Base-by-base conservation (phyloP, 1,140 invertebrate species). In the Hestina assimilis region DNA sequence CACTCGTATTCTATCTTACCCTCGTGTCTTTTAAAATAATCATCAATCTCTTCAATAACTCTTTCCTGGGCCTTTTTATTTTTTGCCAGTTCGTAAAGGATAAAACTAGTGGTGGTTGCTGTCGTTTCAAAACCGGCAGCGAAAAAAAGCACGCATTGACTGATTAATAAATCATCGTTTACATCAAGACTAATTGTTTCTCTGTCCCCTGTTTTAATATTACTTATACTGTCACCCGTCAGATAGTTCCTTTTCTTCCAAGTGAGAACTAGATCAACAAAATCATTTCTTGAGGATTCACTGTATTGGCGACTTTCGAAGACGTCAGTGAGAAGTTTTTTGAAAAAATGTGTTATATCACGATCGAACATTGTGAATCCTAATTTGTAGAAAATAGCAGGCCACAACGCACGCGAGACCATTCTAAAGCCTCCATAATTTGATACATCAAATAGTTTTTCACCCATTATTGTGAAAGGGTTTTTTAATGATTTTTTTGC, bases 121-220 rank as follows among this genome's bases (percentile, higher is more conserved):
- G 69, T 66, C 6, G 69, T 72, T 45, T 72, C 69, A 47, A 51
- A 72, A 0, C 69, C 69, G 4, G 60, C 69, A 2, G 56, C 56
- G 11, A 69, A 72, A 20, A 72, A 47, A 3, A 63, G 17, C 5
- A 66, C n/a, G 41, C 66, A 64, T 17, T 69, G 63, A 17, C 52
- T 48, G n/a, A 52, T 33, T 15, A 72, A 14, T 8, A 62, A 19
- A 6, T 66, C 61, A 15, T 66, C 47, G 12, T 59, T 28, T 4
- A 66, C 42, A 17, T 63, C 54, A 2, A 72, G n/a, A 6, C 35
- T 42, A 0, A 60, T 20, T 12, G n/a, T 51, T 20, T 50, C 28
- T 6, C 23, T 59, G 0, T 41, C 43, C 1, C 45, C 59, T 7
- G 52, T 56, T 15, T 56, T 59, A 2, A 47, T 21, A 12, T 62